Conservation (phyloP, 2,797 vertebrate genomes). For the Phrynocephalus guinanensis region DNA sequence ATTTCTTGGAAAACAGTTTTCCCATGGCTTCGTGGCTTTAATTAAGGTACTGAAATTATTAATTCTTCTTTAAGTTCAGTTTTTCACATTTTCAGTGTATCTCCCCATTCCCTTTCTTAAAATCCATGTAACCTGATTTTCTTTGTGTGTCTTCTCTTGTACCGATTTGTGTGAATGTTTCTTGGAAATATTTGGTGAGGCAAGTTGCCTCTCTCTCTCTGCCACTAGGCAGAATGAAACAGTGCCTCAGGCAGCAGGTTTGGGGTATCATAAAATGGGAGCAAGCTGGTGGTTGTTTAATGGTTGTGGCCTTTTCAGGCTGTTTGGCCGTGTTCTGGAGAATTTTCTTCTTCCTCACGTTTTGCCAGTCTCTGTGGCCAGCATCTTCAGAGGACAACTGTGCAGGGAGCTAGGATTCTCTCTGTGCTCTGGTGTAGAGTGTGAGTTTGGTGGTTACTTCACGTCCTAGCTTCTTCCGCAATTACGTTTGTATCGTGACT, state of each 20-base stretch:
- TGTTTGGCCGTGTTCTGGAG: too few relatives aligned
- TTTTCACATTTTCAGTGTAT: neutral
- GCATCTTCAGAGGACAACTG: too few relatives aligned
- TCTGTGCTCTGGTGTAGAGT: too few relatives aligned
- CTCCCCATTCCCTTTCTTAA: neutral
- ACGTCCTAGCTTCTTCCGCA: too few relatives aligned
- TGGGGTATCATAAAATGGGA: neutral
- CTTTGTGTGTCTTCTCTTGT: neutral
- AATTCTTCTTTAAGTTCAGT: neutral
- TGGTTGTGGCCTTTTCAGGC: neutral
- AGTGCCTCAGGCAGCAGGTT: neutral
- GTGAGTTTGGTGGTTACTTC: too few relatives aligned
- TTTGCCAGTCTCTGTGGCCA: too few relatives aligned
- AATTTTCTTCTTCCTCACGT: too few relatives aligned
- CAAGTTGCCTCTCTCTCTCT: neutral
- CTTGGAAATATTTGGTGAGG: neutral
- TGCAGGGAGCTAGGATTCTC: too few relatives aligned
- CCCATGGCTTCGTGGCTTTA: constrained; percentile 33
- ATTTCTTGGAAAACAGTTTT: constrained; percentile 32
- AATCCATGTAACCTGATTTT: neutral
- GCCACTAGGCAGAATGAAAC: neutral
- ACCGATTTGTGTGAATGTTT: neutral
- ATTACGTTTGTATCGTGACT: too few relatives aligned
- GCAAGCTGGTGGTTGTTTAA: neutral
- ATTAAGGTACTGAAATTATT: constrained; percentile 72